Conservation (phyloP, 2,797 vertebrate species). For the Ibycter americanus region DNA sequence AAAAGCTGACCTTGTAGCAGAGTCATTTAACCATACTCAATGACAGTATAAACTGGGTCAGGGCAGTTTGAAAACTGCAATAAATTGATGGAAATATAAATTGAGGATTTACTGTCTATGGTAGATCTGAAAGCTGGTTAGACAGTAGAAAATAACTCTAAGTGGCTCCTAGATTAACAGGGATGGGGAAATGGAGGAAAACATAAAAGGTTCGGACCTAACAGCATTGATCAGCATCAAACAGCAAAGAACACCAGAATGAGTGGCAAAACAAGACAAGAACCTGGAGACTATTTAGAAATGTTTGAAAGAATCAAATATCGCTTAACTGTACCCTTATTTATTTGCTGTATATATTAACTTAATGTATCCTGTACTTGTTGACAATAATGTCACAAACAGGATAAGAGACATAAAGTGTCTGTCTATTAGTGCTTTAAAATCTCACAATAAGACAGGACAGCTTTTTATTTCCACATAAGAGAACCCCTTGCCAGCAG, state of each 20-base stretch:
- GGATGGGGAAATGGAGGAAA: background rate
- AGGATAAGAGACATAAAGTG: background rate
- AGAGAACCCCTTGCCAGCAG: background rate
- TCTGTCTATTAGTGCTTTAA: background rate
- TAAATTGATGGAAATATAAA: background rate
- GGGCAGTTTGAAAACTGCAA: background rate
- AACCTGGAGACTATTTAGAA: background rate
- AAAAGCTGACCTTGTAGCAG: background rate
- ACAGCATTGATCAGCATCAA: background rate
- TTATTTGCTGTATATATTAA: background rate
- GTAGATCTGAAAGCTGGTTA: background rate
- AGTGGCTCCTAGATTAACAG: background rate
- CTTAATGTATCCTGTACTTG: background rate
- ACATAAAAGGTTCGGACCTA: background rate
- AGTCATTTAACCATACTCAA: background rate
- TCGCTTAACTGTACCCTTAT: background rate
- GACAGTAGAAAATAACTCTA: background rate
- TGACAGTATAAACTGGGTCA: background rate
- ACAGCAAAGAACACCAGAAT: background rate
- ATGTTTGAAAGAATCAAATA: background rate
- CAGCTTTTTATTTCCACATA: background rate
- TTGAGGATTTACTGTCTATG: background rate
- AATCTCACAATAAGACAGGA: background rate
- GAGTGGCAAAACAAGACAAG: background rate
- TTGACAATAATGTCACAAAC: background rate